Evolutionary conservation across 2,888 invertebrate genomes (phyloP).

Genomic region (Heliconius aoede): DNA sequence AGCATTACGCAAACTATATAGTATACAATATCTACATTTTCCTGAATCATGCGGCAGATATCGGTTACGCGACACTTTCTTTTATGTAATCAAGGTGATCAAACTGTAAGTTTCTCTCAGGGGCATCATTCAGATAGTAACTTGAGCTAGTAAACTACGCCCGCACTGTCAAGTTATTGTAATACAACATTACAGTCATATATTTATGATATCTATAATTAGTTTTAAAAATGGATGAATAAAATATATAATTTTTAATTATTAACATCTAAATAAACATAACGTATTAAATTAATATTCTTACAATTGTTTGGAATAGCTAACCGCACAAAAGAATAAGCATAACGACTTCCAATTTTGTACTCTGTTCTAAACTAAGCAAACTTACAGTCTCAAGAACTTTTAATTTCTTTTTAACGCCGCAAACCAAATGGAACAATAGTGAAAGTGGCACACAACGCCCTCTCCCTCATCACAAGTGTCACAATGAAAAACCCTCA

Average conservation of each 20-base stretch:
- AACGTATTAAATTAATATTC: background rate
- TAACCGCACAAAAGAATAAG: background rate
- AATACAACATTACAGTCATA: too few relatives aligned
- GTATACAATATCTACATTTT: slow-evolving; percentile 16
- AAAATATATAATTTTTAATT: background rate
- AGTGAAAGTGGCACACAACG: slow-evolving; percentile 50
- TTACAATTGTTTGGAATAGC: background rate
- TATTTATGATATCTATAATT: background rate
- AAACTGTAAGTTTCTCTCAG: slow-evolving; percentile 43
- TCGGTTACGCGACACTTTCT: slow-evolving; percentile 39
- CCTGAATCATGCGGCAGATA: slow-evolving; percentile 33
- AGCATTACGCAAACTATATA: slow-evolving; percentile 8
- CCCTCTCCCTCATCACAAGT: slow-evolving; percentile 51
- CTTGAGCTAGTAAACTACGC: slow-evolving; percentile 47
- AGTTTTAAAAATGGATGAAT: background rate
- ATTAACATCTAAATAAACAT: background rate
- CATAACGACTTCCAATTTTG: background rate
- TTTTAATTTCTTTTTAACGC: slow-evolving; percentile 45
- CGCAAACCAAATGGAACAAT: slow-evolving; percentile 45
- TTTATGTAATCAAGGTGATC: slow-evolving; percentile 40
- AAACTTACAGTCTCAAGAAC: slow-evolving; percentile 39
- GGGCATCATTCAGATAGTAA: slow-evolving; percentile 48
- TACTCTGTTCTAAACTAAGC: slow-evolving; percentile 23
- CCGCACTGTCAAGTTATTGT: slow-evolving; percentile 24
- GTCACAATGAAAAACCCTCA: slow-evolving; percentile 66